These are phyloP conservation scores for Chironomus riparius DNA, from an alignment of 2,888 invertebrate genomes.

Conservation along the genomic window DNA sequence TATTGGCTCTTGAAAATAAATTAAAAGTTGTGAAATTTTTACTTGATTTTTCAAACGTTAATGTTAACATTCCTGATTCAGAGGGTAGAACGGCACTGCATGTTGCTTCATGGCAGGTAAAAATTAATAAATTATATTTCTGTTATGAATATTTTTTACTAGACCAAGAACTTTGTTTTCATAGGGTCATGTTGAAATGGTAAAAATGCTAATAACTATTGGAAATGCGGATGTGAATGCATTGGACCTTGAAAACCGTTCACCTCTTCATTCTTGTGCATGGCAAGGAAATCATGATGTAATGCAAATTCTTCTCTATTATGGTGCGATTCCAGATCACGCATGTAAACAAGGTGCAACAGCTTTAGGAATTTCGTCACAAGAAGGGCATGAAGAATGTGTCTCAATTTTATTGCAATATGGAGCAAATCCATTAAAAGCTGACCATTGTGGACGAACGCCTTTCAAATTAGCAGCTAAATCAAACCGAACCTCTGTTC, in stretches of 20 bases:
- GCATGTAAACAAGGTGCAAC: conserved; percentile 94
- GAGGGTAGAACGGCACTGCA: conserved; percentile 87
- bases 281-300: conserved; percentile 90
- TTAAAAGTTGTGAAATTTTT: conserved; percentile 75
- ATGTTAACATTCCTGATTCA: conserved; percentile 78
- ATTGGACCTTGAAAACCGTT: conserved; percentile 75
- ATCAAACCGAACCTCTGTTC: conserved; percentile 80
- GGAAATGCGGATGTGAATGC: conserved; percentile 84
- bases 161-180: neutral
- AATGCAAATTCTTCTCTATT: conserved; percentile 67
- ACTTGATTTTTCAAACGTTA: conserved; percentile 63
- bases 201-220: conserved; percentile 66
- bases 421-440: conserved; percentile 77
- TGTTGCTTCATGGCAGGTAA: conserved; percentile 76
- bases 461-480: conserved; percentile 84
- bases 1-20: conserved; percentile 79
- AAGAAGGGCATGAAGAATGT: conserved; percentile 90
- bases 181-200: conserved; percentile 84
- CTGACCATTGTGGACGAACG: conserved; percentile 78
- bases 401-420: conserved; percentile 74
- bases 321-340: conserved; percentile 77
- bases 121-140: neutral
- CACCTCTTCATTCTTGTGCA: conserved; percentile 87
- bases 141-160: neutral
- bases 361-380: conserved; percentile 88